These are phyloP conservation scores for Nestor notabilis DNA, from an alignment of 2,113 vertebrate genomes.

Conservation along the genomic window DNA sequence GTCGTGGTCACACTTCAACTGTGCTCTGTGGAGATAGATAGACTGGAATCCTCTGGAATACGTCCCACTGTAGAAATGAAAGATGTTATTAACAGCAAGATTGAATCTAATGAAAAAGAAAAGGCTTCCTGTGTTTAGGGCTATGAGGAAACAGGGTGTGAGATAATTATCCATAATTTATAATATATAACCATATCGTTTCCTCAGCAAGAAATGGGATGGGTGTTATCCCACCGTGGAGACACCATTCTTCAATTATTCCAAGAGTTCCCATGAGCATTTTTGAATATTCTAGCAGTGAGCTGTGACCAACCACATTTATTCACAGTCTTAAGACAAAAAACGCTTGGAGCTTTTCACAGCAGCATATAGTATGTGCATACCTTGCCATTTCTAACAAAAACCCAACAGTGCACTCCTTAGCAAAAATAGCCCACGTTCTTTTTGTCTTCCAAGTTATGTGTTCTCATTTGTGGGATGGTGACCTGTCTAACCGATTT, in stretches of 20 bases:
- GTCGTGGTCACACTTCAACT: neutral
- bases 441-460: neutral
- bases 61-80: conserved; percentile 4
- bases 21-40: neutral
- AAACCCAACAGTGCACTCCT: neutral
- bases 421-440: neutral
- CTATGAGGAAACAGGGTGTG: conserved; percentile 17
- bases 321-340: neutral
- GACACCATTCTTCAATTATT: conserved; percentile 5
- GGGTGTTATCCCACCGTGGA: neutral
- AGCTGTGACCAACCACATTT: neutral
- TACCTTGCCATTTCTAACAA: neutral
- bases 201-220: neutral
- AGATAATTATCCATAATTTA: conserved; percentile 41
- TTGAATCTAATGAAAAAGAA: conserved; percentile 8
- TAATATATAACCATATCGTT: conserved; percentile 23
- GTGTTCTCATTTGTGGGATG: neutral
- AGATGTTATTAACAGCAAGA: conserved; percentile 3
- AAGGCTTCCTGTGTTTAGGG: conserved; percentile 41
- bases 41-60: neutral
- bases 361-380: neutral
- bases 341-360: neutral
- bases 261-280: neutral
- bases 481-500: neutral
- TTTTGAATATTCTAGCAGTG: neutral